Percentiles rank a stretch among this genome's conserved stretches.
These are phyloP conservation scores for Scrobipalpa atriplicella DNA, from an alignment of 2,888 invertebrate genomes.

Conservation along the genomic window DNA sequence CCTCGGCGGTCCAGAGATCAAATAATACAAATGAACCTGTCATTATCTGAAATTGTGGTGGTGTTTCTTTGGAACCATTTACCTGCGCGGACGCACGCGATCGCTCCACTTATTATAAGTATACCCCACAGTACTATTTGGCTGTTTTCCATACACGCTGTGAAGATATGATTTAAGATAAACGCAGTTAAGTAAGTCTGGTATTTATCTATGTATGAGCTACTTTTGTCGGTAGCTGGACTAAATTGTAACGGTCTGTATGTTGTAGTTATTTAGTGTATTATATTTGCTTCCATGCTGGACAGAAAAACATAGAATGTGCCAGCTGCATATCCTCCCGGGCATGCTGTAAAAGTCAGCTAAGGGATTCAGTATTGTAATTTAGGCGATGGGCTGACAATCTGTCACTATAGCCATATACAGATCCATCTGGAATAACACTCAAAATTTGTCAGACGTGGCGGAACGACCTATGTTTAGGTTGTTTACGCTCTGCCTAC, in stretches of 20 bases:
- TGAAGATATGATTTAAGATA: slow-evolving; percentile 24
- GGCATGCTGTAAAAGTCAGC: too few species aligned
- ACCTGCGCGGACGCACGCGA: slow-evolving; percentile 41
- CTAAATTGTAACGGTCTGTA: neutral
- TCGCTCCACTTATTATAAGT: slow-evolving; percentile 30
- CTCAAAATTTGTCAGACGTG: too few species aligned
- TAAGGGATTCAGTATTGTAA: too few species aligned
- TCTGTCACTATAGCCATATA: too few species aligned
- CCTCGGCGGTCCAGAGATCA: slow-evolving; percentile 48
- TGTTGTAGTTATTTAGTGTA: neutral
- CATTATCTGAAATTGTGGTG: slow-evolving; percentile 57
- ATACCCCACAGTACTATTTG: slow-evolving; percentile 26
- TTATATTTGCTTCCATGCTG: too few species aligned
- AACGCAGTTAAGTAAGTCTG: slow-evolving; percentile 24
- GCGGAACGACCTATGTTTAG: too few species aligned
- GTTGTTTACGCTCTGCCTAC: too few species aligned
- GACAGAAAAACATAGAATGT: too few species aligned
- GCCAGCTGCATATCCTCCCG: too few species aligned
- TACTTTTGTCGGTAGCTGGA: neutral
- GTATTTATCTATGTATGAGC: slow-evolving; percentile 15
- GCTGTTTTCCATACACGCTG: slow-evolving; percentile 24
- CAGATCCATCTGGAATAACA: too few species aligned
- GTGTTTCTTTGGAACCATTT: slow-evolving; percentile 42
- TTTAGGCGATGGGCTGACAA: too few species aligned
- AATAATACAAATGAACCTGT: slow-evolving; percentile 62